Evolutionary conservation across 2,113 vertebrate genomes (phyloP), one percentile per base, ranked within the genome.

Genomic region (Oncorhynchus kisutch): DNA sequence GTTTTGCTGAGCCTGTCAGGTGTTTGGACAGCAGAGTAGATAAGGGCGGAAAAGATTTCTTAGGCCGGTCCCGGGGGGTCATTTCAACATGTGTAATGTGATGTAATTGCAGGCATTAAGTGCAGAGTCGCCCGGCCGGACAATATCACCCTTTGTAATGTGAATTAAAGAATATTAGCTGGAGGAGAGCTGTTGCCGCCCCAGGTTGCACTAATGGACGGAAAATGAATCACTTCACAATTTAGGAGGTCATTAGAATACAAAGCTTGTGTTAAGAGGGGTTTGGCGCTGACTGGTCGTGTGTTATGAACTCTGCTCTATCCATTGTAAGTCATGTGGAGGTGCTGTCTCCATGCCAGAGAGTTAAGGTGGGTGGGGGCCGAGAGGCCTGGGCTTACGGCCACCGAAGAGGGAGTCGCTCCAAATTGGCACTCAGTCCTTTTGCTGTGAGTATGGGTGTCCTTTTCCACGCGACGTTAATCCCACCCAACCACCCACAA

Each of bases 71-170:
- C 87, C 86, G 7, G 11, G 78, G 87, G 86, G 86, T 87, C 88
- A 83, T 82, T 84, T 87, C 83, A 89, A 86, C 84, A 90, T 88
- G 87, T 91, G 89, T 91, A 88, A 89, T 87, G 84, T 88, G 89
- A 92, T 92, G 91, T 91, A 92, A 92, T 91, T 86, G 76, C 81
- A 85, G 78, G 71, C 82, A 86, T 92, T 92, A 92, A 90, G 85
- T 81, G 86, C 79, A 75, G 79, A 67, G 69, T 49, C 70, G 70
- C 83, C 84, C 62, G 78, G 79, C 84, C 67, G 78, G 79, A 86
- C 88, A 84, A 80, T 82, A 81, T 79, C 82, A 81, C 77, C 76
- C 84, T 90, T 86, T 90, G 82, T 88, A 75, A 85, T 81, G 78
- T 84, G 84, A 90, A 92, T 89, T 85, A 85, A 89, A 88, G 81